phyloP scores from a whole-genome alignment of 2,797 vertebrate species.

The Meda fulgida region DNA sequence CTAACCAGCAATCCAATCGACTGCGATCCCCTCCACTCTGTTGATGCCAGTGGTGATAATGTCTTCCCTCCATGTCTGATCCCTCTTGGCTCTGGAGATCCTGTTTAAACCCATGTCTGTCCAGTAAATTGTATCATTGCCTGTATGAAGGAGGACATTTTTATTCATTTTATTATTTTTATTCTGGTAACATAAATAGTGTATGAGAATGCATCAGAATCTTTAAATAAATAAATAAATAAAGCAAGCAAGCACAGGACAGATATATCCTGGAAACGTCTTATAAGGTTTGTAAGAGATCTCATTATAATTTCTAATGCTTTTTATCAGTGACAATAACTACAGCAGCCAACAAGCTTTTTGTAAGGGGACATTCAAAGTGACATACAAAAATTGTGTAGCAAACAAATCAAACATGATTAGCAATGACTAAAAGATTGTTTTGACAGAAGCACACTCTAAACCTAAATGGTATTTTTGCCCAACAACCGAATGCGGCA shows the following conservation, averaged over 20 bases:
- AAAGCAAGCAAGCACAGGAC: not conserved
- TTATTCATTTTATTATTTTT: conserved; percentile 46
- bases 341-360: not conserved
- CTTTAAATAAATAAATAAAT: conserved; percentile 3
- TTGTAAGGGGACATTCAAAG: not conserved
- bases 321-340: not conserved
- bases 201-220: not conserved
- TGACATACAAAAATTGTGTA: not conserved
- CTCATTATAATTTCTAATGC: not conserved
- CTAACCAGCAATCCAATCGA: conserved; percentile 97
- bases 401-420: conserved; percentile 28
- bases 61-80: conserved; percentile 98
- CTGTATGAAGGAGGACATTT: conserved; percentile 68
- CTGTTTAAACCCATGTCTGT: conserved; percentile 98
- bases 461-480: conserved; percentile 28
- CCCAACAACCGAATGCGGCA: conserved; percentile 11
- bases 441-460: conserved; percentile 39
- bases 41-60: conserved; percentile 94
- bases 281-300: not conserved
- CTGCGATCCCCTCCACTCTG: conserved; percentile 94
- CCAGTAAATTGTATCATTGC: conserved; percentile 98
- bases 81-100: conserved; percentile 93
- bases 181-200: not conserved
- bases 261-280: not conserved
- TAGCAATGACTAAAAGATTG: conserved; percentile 24